Percentiles rank a stretch among this genome's conserved stretches.
Conservation (phyloP, 2,888 invertebrate species). For the Acanthococcus lagerstroemiae region DNA sequence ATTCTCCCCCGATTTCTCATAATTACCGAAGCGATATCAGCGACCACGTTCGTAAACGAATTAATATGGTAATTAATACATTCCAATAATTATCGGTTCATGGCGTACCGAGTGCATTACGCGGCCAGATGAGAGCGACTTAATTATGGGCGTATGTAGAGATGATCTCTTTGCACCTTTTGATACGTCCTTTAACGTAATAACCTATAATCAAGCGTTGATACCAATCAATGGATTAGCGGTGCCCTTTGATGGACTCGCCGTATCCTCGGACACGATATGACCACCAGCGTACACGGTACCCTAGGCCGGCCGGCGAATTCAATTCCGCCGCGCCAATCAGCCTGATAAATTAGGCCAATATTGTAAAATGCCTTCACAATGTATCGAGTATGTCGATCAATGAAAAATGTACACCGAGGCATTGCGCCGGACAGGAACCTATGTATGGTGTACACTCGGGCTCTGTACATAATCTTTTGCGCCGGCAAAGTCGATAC, state of each 20-base stretch:
- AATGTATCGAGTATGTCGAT: too few species aligned
- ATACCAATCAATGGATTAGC: constrained; percentile 1
- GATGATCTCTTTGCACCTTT: constrained; percentile 25
- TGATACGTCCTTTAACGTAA: constrained; percentile 13
- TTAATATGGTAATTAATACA: constrained; percentile 24
- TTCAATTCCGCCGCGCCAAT: background rate
- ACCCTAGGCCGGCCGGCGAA: background rate
- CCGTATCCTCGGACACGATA: background rate
- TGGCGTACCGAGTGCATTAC: constrained; percentile 1
- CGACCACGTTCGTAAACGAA: constrained; percentile 16
- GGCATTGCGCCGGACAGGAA: too few species aligned
- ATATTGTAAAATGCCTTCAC: too few species aligned
- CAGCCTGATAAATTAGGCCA: background rate
- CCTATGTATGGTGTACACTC: too few species aligned
- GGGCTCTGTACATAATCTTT: too few species aligned
- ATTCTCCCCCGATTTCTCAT: too few species aligned
- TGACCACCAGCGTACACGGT: constrained; percentile 1
- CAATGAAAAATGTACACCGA: too few species aligned
- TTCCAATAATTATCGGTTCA: constrained; percentile 10
- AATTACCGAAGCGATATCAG: too few species aligned
- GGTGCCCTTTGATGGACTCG: background rate
- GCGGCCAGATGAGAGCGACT: constrained; percentile 3
- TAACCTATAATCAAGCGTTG: constrained; percentile 24
- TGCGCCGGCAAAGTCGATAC: background rate
- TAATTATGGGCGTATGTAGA: constrained; percentile 20